Percentiles rank a stretch among this genome's conserved stretches.
These are phyloP conservation scores for Salvelinus fontinalis DNA, from an alignment of 2,113 vertebrate species.

Conservation along the genomic window DNA sequence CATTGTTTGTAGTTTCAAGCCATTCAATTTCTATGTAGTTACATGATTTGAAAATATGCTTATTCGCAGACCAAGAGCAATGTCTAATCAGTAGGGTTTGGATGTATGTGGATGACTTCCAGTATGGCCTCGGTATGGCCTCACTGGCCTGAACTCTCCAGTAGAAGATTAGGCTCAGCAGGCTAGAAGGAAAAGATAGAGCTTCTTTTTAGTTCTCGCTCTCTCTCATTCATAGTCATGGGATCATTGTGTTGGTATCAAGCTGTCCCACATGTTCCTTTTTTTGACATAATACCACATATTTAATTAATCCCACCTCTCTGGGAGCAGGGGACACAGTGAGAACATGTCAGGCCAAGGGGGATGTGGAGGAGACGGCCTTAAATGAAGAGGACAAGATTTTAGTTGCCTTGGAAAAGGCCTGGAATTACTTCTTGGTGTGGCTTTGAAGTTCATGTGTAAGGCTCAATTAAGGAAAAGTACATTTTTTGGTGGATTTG, in stretches of 20 bases:
- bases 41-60: too few species aligned
- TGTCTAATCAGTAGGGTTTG: background rate
- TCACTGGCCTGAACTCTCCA: background rate
- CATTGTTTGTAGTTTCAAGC: too few species aligned
- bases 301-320: conserved; percentile 53
- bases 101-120: background rate
- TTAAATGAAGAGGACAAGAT: conserved; percentile 41
- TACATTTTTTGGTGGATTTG: conserved; percentile 49
- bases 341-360: conserved; percentile 52
- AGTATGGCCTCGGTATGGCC: background rate
- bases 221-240: background rate
- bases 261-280: conserved; percentile 30
- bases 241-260: background rate
- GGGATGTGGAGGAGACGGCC: conserved; percentile 45
- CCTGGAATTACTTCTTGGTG: conserved; percentile 27
- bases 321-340: conserved; percentile 45
- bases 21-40: too few species aligned
- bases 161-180: background rate
- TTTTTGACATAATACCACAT: conserved; percentile 51
- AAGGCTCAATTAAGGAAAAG: background rate
- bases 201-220: background rate
- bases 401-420: conserved; percentile 50
- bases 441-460: conserved; percentile 67
- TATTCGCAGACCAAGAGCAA: too few species aligned
- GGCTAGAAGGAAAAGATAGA: background rate